Evolutionary conservation across 2,888 invertebrate genomes (phyloP).

Genomic region (Trachelus iudaicus): DNA sequence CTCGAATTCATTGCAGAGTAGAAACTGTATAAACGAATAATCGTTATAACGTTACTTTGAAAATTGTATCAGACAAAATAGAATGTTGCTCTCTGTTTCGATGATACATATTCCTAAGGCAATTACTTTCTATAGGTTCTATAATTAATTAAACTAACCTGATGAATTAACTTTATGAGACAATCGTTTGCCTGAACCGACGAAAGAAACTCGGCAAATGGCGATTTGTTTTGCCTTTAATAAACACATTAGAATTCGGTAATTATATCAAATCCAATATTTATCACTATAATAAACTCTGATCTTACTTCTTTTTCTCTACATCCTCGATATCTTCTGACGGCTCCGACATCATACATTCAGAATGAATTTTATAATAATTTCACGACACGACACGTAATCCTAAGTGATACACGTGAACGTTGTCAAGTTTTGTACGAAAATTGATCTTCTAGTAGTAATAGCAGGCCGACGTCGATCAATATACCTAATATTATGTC

Average conservation of each 20-base stretch:
- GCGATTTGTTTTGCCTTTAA: conserved; percentile 10
- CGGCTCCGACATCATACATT: background rate
- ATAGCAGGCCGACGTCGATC: background rate
- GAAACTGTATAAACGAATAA: conserved; percentile 36
- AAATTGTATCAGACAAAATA: conserved; percentile 1
- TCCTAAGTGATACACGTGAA: conserved; percentile 1
- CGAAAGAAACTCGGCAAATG: conserved; percentile 15
- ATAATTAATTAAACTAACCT: conserved; percentile 20
- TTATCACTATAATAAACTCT: background rate
- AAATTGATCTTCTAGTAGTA: background rate
- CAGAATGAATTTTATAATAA: background rate
- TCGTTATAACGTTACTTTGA: conserved; percentile 5
- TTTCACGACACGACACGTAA: background rate
- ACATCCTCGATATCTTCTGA: conserved; percentile 12
- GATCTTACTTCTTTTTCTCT: conserved; percentile 9
- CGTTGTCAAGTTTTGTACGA: background rate
- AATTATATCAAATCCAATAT: background rate
- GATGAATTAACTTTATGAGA: conserved; percentile 25
- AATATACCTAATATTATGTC: background rate
- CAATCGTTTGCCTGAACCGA: conserved; percentile 20
- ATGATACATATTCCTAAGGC: background rate
- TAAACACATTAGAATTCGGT: background rate
- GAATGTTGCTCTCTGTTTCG: background rate
- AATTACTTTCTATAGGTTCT: background rate
- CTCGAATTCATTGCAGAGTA: conserved; percentile 45